Conservation (phyloP, 2,888 invertebrate genomes). For the Timema cristinae region DNA sequence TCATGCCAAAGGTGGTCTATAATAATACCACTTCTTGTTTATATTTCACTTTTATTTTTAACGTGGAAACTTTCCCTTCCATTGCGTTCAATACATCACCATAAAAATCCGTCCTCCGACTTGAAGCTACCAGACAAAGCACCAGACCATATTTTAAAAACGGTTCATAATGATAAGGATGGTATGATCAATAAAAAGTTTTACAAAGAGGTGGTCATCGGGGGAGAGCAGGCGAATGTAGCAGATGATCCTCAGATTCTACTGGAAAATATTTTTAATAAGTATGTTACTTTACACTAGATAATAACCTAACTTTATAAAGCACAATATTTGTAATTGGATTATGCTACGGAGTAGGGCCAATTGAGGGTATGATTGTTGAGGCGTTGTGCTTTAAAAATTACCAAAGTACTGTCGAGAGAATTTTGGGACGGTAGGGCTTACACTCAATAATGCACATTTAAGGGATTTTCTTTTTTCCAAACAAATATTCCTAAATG, state of each 20-base stretch:
- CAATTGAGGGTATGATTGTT: no score
- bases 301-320: no score
- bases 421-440: no score
- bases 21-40: constrained; percentile 52
- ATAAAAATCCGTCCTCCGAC: constrained; percentile 19
- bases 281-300: constrained; percentile 38
- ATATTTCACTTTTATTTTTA: constrained; percentile 51
- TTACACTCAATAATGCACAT: no score
- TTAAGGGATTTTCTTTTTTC: no score
- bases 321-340: no score
- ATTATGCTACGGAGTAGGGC: no score
- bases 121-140: constrained; percentile 19
- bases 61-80: constrained; percentile 52
- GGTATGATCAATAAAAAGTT: constrained; percentile 29
- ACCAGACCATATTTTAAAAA: constrained; percentile 18
- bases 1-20: constrained; percentile 49
- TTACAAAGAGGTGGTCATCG: constrained; percentile 41
- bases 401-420: no score
- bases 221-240: constrained; percentile 44
- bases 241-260: constrained; percentile 45
- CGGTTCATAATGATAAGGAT: constrained; percentile 23
- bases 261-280: constrained; percentile 47
- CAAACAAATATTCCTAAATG: no score
- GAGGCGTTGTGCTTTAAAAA: no score
- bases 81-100: constrained; percentile 38